Evolutionary conservation across 2,888 invertebrate genomes (phyloP).

Genomic region (Altica lythri): DNA sequence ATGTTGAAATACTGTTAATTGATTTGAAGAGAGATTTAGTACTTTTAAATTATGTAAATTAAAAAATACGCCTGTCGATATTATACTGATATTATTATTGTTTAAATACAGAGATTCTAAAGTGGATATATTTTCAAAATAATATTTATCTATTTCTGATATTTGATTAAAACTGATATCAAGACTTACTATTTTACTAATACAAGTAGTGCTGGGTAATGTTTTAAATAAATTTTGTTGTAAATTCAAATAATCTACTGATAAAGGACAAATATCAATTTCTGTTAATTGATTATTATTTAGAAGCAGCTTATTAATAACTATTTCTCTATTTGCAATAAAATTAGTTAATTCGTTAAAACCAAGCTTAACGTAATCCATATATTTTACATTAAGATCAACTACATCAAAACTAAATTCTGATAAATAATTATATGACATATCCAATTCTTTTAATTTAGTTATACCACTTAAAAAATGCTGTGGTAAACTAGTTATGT

Average conservation of each 20-base stretch:
- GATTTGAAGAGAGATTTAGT: conserved; percentile 25
- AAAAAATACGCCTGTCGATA: conserved; percentile 17
- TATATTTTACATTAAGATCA: not conserved
- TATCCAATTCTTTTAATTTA: conserved; percentile 6
- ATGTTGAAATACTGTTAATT: conserved; percentile 16
- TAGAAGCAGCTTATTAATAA: not conserved
- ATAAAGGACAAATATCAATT: conserved; percentile 3
- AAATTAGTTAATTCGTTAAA: conserved; percentile 9
- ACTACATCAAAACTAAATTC: conserved; percentile 7
- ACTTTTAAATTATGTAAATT: conserved; percentile 5
- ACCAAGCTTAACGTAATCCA: conserved; percentile 10
- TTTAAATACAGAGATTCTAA: conserved; percentile 12
- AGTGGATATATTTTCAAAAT: conserved; percentile 2
- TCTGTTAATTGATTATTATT: conserved; percentile 1
- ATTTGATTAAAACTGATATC: conserved; percentile 23
- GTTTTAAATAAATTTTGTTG: conserved; percentile 3
- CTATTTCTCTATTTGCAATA: not conserved
- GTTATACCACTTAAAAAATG: not conserved
- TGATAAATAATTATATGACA: conserved; percentile 14
- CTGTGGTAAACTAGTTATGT: conserved; percentile 1
- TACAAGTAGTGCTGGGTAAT: not conserved
- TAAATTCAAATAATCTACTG: not conserved
- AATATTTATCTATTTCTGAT: conserved; percentile 3
- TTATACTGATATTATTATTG: conserved; percentile 22
- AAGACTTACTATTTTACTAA: not conserved